Percentiles rank a stretch among this genome's conserved stretches.
These are phyloP conservation scores for Trichogramma pretiosum DNA, from an alignment of 1,140 invertebrate genomes.

Conservation along the genomic window DNA sequence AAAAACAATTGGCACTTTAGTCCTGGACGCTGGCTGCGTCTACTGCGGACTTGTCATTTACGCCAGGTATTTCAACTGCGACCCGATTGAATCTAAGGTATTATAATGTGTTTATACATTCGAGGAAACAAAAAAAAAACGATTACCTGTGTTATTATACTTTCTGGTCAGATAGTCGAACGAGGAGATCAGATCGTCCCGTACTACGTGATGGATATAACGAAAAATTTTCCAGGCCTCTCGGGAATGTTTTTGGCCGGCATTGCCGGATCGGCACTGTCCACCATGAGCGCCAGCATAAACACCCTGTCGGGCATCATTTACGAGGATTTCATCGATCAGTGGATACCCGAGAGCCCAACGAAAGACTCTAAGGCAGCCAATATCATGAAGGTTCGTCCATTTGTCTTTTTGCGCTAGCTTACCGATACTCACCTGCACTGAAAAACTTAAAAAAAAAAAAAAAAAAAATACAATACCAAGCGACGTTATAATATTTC, in stretches of 20 bases:
- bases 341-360: conserved; percentile 26
- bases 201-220: conserved; percentile 52
- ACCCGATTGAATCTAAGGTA: conserved; percentile 44
- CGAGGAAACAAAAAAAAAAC: neutral
- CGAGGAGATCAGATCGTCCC: conserved; percentile 48
- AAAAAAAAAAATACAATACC: too few species aligned
- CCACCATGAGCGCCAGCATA: conserved; percentile 38
- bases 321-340: conserved; percentile 50
- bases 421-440: too few species aligned
- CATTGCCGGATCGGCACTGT: conserved; percentile 60
- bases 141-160: neutral
- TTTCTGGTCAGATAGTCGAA: conserved; percentile 18
- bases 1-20: conserved; percentile 39
- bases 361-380: conserved; percentile 30
- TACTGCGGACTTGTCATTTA: conserved; percentile 52
- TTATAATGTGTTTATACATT: conserved; percentile 1
- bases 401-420: too few species aligned
- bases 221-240: conserved; percentile 49
- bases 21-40: conserved; percentile 29
- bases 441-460: neutral
- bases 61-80: conserved; percentile 53
- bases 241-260: conserved; percentile 62
- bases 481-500: too few species aligned
- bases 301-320: conserved; percentile 51
- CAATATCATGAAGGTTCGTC: conserved; percentile 38